Evolutionary conservation across 2,888 invertebrate genomes (phyloP).

Genomic region (Bursaphelenchus okinawaensis): DNA sequence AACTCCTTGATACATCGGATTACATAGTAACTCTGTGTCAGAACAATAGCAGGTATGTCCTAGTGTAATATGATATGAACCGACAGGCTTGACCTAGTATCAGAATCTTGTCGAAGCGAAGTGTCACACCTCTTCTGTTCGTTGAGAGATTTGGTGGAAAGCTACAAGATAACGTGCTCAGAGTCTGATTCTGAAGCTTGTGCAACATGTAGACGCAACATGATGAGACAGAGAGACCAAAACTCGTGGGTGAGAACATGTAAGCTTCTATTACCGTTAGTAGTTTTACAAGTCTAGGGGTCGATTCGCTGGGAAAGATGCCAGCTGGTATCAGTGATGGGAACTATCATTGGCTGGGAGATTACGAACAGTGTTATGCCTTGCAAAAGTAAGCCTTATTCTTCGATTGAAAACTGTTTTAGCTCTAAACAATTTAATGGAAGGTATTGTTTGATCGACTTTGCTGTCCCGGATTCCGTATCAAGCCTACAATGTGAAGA

Average conservation of each 20-base stretch:
- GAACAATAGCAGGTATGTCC: slow-evolving; percentile 27
- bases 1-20: slow-evolving; percentile 29
- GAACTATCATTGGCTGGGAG: slow-evolving; percentile 58
- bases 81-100: not conserved
- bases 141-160: slow-evolving; percentile 29
- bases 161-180: slow-evolving; percentile 26
- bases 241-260: slow-evolving; percentile 47
- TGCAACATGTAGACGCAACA: slow-evolving; percentile 38
- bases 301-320: slow-evolving; percentile 56
- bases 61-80: not conserved
- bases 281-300: slow-evolving; percentile 36
- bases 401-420: slow-evolving; percentile 9
- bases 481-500: slow-evolving; percentile 35
- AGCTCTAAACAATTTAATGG: slow-evolving; percentile 42
- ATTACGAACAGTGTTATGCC: slow-evolving; percentile 55
- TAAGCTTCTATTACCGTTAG: slow-evolving; percentile 18
- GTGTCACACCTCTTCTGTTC: slow-evolving; percentile 49
- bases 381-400: slow-evolving; percentile 30
- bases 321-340: slow-evolving; percentile 58
- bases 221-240: slow-evolving; percentile 25
- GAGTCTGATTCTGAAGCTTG: slow-evolving; percentile 30
- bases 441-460: slow-evolving; percentile 50
- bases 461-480: slow-evolving; percentile 40
- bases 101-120: slow-evolving; percentile 31
- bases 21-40: slow-evolving; percentile 28